Base-by-base conservation (phyloP, 2,888 invertebrate genomes). In the Argyra leucocephala region DNA sequence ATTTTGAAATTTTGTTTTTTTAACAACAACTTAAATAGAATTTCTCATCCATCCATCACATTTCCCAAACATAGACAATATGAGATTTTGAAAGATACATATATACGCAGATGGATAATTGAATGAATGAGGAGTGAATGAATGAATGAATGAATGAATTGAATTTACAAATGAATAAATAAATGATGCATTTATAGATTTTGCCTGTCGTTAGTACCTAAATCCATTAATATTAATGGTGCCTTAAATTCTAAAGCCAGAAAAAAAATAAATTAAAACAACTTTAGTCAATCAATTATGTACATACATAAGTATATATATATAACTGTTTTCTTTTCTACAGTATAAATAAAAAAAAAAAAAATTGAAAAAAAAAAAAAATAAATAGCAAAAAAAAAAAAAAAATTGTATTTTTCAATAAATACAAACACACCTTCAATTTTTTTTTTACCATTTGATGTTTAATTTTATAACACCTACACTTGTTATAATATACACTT, bases 391-490 rank as follows among this genome's bases (percentile, higher is more conserved):
- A 15, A n/a, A n/a, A n/a, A n/a, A n/a, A n/a, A n/a, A n/a, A n/a
- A n/a, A n/a, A n/a, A n/a, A 9, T 10, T 37, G 15, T 37, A 3
- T 37, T 15, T 37, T 18, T 18, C 18, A 48, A 48, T 48, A 48
- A 48, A 48, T 48, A 48, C 48, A 48, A 48, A 48, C 48, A 48
- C 48, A 48, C 48, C 48, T 48, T 48, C 18, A 48, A 18, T 48
- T 18, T 48, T 48, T 18, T 18, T 48, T 31, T 6, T 37, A 48
- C n/a, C n/a, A n/a, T n/a, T n/a, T n/a, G n/a, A n/a, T n/a, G n/a
- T n/a, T n/a, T 48, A 18, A n/a, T 48, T 48, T 48, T 48, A 48
- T 48, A 48, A 48, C 48, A 48, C 48, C 48, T 48, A 48, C 48
- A 48, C 48, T 48, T 48, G 48, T 48, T 48, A 48, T 37, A 48